Percentiles rank a stretch among this genome's conserved stretches.
These are phyloP conservation scores for Aquatica leii DNA, from an alignment of 2,888 invertebrate genomes.

Conservation along the genomic window DNA sequence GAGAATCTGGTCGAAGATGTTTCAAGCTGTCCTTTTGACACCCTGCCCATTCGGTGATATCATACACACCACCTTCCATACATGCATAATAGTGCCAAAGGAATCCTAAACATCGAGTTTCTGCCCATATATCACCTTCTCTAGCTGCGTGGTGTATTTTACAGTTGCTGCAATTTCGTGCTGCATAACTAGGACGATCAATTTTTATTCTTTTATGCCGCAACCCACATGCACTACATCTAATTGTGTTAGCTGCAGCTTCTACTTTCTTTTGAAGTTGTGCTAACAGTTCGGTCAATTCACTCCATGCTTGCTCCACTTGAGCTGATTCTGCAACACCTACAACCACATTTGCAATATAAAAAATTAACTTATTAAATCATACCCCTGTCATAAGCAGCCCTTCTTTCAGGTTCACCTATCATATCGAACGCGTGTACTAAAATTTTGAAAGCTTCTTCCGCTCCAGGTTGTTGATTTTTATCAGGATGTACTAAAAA, in stretches of 20 bases:
- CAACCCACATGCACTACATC: constrained; percentile 93
- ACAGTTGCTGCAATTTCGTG: constrained; percentile 88
- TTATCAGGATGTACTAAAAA: constrained; percentile 96
- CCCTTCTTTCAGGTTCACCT: constrained; percentile 79
- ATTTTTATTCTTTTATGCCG: constrained; percentile 88
- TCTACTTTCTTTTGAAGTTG: constrained; percentile 94
- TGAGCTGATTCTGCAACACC: constrained; percentile 77
- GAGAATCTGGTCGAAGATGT: constrained; percentile 89
- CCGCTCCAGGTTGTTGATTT: constrained; percentile 93
- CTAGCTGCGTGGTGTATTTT: constrained; percentile 89
- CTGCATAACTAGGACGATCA: constrained; percentile 89
- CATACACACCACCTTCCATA: constrained; percentile 95
- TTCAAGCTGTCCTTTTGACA: constrained; percentile 84
- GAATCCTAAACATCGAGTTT: constrained; percentile 84
- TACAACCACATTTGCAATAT: constrained; percentile 44
- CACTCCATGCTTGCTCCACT: constrained; percentile 88
- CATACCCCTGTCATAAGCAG: constrained; percentile 59
- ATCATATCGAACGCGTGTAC: constrained; percentile 96
- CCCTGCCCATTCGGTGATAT: constrained; percentile 97
- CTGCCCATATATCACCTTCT: constrained; percentile 98
- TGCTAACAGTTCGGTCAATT: constrained; percentile 82
- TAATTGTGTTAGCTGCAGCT: constrained; percentile 92
- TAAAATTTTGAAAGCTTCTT: constrained; percentile 95
- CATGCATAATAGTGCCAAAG: constrained; percentile 95
- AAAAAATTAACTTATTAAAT: constrained; percentile 46